Base-by-base conservation (phyloP, 2,797 vertebrate species). In the Denticeps clupeoides region DNA sequence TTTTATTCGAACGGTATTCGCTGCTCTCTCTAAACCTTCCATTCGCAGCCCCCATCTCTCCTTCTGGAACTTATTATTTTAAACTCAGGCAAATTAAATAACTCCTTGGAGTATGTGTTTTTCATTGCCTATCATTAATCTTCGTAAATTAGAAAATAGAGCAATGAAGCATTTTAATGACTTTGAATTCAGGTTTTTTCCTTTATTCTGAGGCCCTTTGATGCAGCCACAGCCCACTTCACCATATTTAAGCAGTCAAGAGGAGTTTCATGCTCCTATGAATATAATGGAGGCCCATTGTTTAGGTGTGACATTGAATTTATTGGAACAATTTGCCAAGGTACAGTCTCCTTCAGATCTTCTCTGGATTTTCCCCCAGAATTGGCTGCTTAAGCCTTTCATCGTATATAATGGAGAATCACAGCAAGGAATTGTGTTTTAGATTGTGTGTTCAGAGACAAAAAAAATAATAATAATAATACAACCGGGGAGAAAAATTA, bases 121-220 rank as follows among this genome's bases (percentile, higher is more conserved):
- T 75, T 69, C 65, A 64, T 68, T 40, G 56, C 53, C 68, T 71
- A 68, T 72, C 70, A 71, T 77, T 79, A 75, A 75, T 78, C 68
- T 77, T 62, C 53, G 64, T 72, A 72, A 77, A 80, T 79, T 74
- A 68, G 62, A 77, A 79, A 82, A 77, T 63, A 64, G 64, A 73
- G 69, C 63, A 72, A 64, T 71, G 72, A 73, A 67, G 67, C 58
- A 69, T 69, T 67, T 69, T 71, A 80, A 79, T 80, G 70, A 73
- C 65, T 78, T 66, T 67, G 63, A 66, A 74, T 72, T 45, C 51
- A 59, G 62, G 52, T 65, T 73, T 72, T 62, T 58, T 51, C 67
- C 74, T 72, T 62, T 59, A 51, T 67, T 69, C 56, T 57, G 16
- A 21, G 67, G 49, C 59, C 52, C 62, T 58, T 59, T 55, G 45